Evolutionary conservation across 2,888 invertebrate species (phyloP).

Genomic region (Lasioglossum vierecki): DNA sequence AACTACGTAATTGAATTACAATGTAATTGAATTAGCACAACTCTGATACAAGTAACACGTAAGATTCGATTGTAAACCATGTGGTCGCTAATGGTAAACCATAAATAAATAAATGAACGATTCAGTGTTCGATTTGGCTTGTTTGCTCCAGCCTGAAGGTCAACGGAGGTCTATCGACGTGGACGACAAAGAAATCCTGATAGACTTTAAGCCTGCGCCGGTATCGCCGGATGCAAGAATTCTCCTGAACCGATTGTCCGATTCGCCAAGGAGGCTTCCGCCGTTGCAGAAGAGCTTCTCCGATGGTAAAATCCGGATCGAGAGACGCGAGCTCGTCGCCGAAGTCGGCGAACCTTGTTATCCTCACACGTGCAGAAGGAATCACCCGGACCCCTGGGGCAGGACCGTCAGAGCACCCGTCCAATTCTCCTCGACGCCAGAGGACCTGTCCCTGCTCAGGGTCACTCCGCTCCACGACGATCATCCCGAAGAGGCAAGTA

Average conservation of each 20-base stretch:
- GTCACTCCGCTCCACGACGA: slow-evolving; percentile 78
- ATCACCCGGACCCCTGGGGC: slow-evolving; percentile 81
- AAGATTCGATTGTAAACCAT: no score
- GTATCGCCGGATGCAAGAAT: slow-evolving; percentile 87
- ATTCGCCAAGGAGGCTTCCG: slow-evolving; percentile 84
- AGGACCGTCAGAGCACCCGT: slow-evolving; percentile 78
- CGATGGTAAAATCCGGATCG: slow-evolving; percentile 90
- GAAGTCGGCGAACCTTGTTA: slow-evolving; percentile 83
- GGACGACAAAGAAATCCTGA: slow-evolving; percentile 92
- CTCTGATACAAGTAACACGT: no score
- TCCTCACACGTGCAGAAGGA: slow-evolving; percentile 82
- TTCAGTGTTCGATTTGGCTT: neutral
- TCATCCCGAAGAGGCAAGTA: slow-evolving; percentile 76
- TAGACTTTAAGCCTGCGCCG: slow-evolving; percentile 93
- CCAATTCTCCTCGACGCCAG: slow-evolving; percentile 83
- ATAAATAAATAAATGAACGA: no score
- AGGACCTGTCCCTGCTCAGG: slow-evolving; percentile 80
- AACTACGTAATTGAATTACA: no score
- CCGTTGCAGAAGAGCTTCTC: slow-evolving; percentile 91
- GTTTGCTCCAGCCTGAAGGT: slow-evolving; percentile 42
- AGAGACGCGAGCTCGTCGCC: slow-evolving; percentile 82
- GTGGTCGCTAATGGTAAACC: no score
- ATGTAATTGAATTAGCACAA: no score
- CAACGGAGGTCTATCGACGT: slow-evolving; percentile 84
- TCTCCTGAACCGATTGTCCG: slow-evolving; percentile 78